Evolutionary conservation across 2,113 vertebrate genomes (phyloP), one percentile per base, ranked within the genome.

Genomic region (Centropus unirufus): DNA sequence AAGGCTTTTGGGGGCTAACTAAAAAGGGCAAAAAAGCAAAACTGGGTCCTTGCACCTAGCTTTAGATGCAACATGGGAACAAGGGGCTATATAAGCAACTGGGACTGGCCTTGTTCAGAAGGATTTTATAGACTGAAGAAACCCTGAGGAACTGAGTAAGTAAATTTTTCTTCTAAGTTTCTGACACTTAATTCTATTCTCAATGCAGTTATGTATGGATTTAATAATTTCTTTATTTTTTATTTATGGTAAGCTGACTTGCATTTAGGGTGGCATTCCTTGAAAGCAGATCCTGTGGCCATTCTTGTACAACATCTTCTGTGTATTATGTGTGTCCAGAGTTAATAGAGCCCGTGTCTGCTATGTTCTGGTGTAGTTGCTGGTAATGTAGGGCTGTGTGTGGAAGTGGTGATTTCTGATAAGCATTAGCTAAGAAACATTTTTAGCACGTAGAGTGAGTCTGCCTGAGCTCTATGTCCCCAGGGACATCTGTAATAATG

Each of bases 71-170:
- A 4, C 23, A 18, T 67, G 30, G 51, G 34, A 81, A 52, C 4
- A 14, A 19, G 14, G 8, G 12, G 15, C 4, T 42, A 51, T 8
- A 24, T 36, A 1, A 0, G 2, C 6, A 11, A 36, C 7, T 5
- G 7, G 30, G 26, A 30, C 8, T 77, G 67, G 32, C 8, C 11
- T 44, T 8, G 0, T 2, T 42, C 15, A 26, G 49, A 49, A 15
- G 40, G 24, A 26, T 73, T 85, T 83, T 42, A 24, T 7, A 63
- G 29, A 6, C 11, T 40, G 26, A 83, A 67, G 29, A 58, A 88
- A 63, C 7, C 8, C n/a, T 0, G 7, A 67, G 21, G 36, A 66
- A 8, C 2, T 23, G 40, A 22, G 46, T 34, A 39, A 83, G 64
- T 59, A 34, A 1, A 4, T 47, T 75, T 77, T 94, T 67, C 11